Evolutionary conservation across 1,140 invertebrate species (phyloP).

Genomic region (Drosophila guanche): DNA sequence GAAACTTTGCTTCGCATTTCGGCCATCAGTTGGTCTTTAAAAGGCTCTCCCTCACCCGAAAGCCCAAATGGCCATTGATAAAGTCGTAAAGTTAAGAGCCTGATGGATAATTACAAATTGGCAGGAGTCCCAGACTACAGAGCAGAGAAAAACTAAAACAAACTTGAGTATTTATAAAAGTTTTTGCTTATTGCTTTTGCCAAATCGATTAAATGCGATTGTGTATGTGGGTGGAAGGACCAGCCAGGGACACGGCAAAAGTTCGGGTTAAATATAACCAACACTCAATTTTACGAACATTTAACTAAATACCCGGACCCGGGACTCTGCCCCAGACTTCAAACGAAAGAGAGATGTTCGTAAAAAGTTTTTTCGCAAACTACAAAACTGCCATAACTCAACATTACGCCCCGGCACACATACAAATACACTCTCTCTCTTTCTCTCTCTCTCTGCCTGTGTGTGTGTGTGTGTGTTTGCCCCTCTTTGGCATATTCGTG

Average conservation of each 20-base stretch:
- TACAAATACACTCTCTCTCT: conserved; percentile 34
- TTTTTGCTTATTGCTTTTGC: conserved; percentile 74
- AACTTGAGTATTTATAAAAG: conserved; percentile 72
- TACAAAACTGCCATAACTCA: conserved; percentile 82
- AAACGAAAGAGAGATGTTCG: conserved; percentile 44
- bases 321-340: background rate
- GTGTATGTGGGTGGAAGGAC: conserved; percentile 8
- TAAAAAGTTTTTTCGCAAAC: conserved; percentile 73
- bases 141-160: conserved; percentile 45
- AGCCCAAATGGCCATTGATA: conserved; percentile 52
- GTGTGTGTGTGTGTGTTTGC: background rate
- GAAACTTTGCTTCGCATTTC: conserved; percentile 25
- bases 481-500: conserved; percentile 48
- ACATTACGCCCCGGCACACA: conserved; percentile 64
- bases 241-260: conserved; percentile 12
- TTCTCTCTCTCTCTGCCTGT: conserved; percentile 23
- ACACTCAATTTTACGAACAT: conserved; percentile 79
- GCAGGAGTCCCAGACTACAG: background rate
- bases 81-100: conserved; percentile 69
- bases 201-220: conserved; percentile 72
- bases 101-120: conserved; percentile 61
- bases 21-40: conserved; percentile 31
- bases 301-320: conserved; percentile 71
- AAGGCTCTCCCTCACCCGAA: conserved; percentile 25
- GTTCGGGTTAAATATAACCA: conserved; percentile 70